Base-by-base conservation (phyloP, 1,140 invertebrate species). In the Phenacoccus solenopsis region DNA sequence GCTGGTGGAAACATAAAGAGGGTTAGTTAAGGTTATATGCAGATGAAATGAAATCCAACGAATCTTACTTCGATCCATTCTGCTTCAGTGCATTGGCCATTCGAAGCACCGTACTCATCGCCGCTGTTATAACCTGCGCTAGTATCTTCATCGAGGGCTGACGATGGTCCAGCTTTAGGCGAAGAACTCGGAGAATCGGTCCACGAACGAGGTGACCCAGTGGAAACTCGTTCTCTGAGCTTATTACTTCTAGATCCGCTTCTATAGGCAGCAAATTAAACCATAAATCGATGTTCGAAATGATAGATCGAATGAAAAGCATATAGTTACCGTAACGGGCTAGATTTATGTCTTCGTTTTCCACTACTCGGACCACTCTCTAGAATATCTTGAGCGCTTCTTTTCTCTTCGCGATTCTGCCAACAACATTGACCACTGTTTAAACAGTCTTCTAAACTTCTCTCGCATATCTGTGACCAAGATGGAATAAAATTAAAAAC, bases 81-180 rank as follows among this genome's bases (percentile, higher is more conserved):
- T 38, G 83, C 80, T 38, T 82, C 78, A 2, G 83, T 82, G 49
- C 83, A 78, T 72, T 82, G 79, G 72, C 79, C 79, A 72, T 82
- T 79, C 71, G 81, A 81, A 32, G 85, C 82, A 56, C 79, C 83
- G 75, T 90, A 88, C 77, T 90, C 89, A 78, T 91, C 89, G 27
- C 86, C 88, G 74, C 88, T 90, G 74, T 91, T 91, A 72, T 89
- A 90, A 4, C 87, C 87, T 73, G 81, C 16, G 20, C 38, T 49
- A 72, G 75, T 67, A 75, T 79, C 77, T 76, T 77, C 22, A 76
- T 70, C 69, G 74, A 69, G 73, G 78, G 76, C 77, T 80, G 81
- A 21, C 79, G 81, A 75, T 78, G 82, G 73, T 79, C 78, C 35
- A 25, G 27, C 72, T 0, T 69, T 68, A 67, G 70, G 72, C 20